phyloP scores from a whole-genome alignment of 2,888 invertebrate genomes.

The Trissolcus brochymenae region DNA sequence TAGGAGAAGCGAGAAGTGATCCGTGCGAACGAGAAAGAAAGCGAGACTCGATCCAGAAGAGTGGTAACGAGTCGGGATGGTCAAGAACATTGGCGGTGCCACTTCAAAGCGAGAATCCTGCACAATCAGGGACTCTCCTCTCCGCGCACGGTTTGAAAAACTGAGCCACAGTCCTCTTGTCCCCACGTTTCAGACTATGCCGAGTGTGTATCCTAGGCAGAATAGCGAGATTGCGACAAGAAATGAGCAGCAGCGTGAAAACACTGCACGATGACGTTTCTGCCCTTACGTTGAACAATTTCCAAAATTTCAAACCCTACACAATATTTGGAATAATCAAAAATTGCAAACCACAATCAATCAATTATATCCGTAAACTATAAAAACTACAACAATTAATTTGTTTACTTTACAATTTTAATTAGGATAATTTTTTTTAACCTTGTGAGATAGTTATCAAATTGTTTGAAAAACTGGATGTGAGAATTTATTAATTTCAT shows the following conservation, averaged over 20 bases:
- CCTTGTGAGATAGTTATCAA: neutral
- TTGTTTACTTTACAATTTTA: too few relatives aligned
- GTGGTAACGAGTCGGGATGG: slow-evolving; percentile 73
- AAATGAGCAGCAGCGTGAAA: slow-evolving; percentile 36
- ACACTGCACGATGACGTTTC: slow-evolving; percentile 10
- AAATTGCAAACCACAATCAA: neutral
- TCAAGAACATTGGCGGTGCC: slow-evolving; percentile 72
- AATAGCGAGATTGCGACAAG: slow-evolving; percentile 46
- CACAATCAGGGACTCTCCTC: slow-evolving; percentile 69
- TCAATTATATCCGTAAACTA: too few relatives aligned
- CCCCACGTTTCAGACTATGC: slow-evolving; percentile 50
- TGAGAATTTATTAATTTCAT: too few relatives aligned
- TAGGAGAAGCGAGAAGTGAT: slow-evolving; percentile 15
- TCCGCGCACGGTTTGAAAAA: slow-evolving; percentile 68
- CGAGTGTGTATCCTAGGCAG: slow-evolving; percentile 38
- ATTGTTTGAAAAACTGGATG: neutral
- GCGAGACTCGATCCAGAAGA: slow-evolving; percentile 64
- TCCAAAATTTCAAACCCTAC: neutral
- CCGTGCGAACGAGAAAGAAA: slow-evolving; percentile 45
- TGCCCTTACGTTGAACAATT: neutral
- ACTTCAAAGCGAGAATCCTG: slow-evolving; percentile 75
- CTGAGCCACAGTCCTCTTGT: slow-evolving; percentile 63
- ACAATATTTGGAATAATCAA: neutral
- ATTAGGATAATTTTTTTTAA: too few relatives aligned
- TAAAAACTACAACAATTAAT: too few relatives aligned